Percentiles rank a stretch among this genome's conserved stretches.
Evolutionary conservation across 2,113 vertebrate genomes (phyloP).

Genomic region (Sylvilagus bachmani): DNA sequence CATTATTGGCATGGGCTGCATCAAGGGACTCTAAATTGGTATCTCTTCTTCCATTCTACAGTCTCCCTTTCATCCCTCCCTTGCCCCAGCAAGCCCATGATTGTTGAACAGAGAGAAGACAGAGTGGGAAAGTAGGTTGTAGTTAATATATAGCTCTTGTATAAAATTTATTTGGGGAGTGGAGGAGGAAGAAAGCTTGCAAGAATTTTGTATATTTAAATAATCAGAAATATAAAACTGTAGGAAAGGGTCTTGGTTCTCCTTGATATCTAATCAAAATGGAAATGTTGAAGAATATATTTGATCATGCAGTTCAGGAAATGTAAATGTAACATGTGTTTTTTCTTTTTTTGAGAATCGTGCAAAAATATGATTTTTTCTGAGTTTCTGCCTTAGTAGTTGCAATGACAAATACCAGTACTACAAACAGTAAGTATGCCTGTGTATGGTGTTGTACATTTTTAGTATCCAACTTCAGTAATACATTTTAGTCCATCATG

Average conservation of each 20-base stretch:
- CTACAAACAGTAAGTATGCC: not conserved
- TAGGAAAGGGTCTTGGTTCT: not conserved
- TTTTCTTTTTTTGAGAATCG: conserved; percentile 24
- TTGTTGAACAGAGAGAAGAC: not conserved
- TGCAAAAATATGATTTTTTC: not conserved
- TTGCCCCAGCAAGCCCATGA: fast-evolving
- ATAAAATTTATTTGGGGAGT: not conserved
- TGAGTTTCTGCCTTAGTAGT: not conserved
- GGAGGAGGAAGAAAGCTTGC: not conserved
- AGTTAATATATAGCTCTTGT: not conserved
- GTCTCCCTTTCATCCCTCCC: not conserved
- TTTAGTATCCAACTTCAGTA: not conserved
- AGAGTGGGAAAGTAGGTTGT: not conserved
- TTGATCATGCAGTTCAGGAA: not conserved
- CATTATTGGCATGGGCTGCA: not conserved
- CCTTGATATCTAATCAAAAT: not conserved
- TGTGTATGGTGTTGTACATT: not conserved
- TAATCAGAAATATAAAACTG: not conserved
- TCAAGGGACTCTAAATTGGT: not conserved
- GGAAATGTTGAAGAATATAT: conserved; percentile 8
- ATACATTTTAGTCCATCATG: not conserved
- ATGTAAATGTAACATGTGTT: not conserved
- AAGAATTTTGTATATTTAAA: not conserved
- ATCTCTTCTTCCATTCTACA: not conserved
- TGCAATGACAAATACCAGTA: not conserved